A percentile compares a stretch with the other conserved stretches of the same genome.
These are phyloP conservation scores for Brachyistius frenatus DNA, from an alignment of 2,113 vertebrate genomes.

Conservation along the genomic window DNA sequence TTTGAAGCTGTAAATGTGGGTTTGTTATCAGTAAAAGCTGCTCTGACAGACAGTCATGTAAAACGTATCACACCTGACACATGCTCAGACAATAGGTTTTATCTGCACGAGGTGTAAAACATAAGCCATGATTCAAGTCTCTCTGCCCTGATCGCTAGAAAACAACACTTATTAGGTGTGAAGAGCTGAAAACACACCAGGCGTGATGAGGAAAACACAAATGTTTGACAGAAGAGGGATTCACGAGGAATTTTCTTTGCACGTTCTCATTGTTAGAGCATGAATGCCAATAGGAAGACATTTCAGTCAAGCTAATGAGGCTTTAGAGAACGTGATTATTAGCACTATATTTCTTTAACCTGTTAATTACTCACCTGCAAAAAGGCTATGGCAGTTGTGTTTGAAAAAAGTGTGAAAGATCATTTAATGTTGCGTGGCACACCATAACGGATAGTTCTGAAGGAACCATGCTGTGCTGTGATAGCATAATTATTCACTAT, in stretches of 20 bases:
- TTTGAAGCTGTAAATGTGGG: slow-evolving; percentile 21
- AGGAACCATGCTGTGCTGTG: neutral
- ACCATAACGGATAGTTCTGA: slow-evolving; percentile 4
- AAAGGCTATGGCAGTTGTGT: neutral
- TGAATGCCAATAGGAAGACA: neutral
- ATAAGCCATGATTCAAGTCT: slow-evolving; percentile 34
- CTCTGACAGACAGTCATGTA: slow-evolving; percentile 31
- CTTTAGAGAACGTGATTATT: slow-evolving; percentile 50
- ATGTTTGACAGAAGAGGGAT: slow-evolving; percentile 7
- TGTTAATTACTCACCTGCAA: slow-evolving; percentile 26
- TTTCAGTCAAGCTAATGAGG: slow-evolving; percentile 40
- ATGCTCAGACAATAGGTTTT: slow-evolving; percentile 24
- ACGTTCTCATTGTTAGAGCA: neutral
- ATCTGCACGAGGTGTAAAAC: slow-evolving; percentile 42
- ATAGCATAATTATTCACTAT: slow-evolving; percentile 8
- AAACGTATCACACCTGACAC: slow-evolving; percentile 50
- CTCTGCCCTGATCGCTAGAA: slow-evolving; percentile 34
- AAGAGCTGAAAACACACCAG: slow-evolving; percentile 35
- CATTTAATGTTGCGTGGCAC: slow-evolving; percentile 8
- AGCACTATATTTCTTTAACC: slow-evolving; percentile 39
- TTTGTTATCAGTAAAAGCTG: slow-evolving; percentile 41
- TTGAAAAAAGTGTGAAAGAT: neutral
- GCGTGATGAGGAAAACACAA: slow-evolving; percentile 21
- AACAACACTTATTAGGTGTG: slow-evolving; percentile 34
- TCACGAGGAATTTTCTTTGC: slow-evolving; percentile 5